These are phyloP conservation scores for Exocentrus adspersus DNA, from an alignment of 2,888 invertebrate genomes.

Conservation along the genomic window DNA sequence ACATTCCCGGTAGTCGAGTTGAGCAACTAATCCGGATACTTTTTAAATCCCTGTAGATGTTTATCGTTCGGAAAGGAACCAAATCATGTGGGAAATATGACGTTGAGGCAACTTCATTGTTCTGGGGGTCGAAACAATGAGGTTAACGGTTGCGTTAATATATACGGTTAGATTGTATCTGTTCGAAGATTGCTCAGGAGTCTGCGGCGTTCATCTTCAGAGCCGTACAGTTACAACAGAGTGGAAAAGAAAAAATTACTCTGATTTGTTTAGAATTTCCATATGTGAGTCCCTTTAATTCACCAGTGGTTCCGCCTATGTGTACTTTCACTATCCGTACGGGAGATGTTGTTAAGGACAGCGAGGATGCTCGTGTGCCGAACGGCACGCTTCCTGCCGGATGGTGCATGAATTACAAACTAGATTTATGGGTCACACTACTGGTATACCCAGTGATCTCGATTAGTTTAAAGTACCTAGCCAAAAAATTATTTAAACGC, in stretches of 20 bases:
- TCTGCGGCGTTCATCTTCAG: background rate
- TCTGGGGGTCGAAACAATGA: slow-evolving; percentile 33
- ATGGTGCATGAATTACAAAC: slow-evolving; percentile 32
- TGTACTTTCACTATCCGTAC: slow-evolving; percentile 38
- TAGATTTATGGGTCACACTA: slow-evolving; percentile 35
- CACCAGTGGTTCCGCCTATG: too few relatives aligned
- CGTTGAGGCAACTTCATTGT: slow-evolving; percentile 32
- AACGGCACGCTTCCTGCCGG: slow-evolving; percentile 35
- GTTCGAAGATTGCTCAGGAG: too few relatives aligned
- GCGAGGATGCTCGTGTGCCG: slow-evolving; percentile 34
- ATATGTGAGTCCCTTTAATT: too few relatives aligned
- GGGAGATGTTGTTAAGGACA: slow-evolving; percentile 41
- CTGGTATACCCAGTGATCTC: too few relatives aligned
- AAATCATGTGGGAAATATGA: slow-evolving; percentile 27
- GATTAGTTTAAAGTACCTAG: too few relatives aligned
- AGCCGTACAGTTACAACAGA: too few relatives aligned
- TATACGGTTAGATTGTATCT: slow-evolving; percentile 12
- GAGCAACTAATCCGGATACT: too few relatives aligned
- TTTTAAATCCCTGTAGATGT: background rate
- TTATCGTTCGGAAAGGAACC: slow-evolving; percentile 21
- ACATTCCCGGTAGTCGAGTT: background rate
- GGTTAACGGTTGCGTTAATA: slow-evolving; percentile 10
- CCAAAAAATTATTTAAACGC: too few relatives aligned
- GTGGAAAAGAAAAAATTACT: too few relatives aligned
- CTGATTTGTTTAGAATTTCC: too few relatives aligned